Conservation (phyloP, 1,140 invertebrate species). For the Vanessa atalanta region DNA sequence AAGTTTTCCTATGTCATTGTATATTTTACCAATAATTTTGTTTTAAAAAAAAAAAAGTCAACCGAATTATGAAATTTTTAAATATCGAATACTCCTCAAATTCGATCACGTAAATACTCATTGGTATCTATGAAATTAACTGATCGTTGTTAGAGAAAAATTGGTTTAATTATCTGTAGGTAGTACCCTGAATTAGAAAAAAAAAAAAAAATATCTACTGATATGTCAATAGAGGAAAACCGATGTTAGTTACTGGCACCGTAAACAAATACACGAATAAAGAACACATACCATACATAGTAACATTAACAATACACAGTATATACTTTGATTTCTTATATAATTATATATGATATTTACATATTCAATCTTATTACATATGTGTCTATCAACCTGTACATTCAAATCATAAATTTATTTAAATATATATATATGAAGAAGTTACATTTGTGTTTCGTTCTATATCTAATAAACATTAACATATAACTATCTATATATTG, state of each 20-base stretch:
- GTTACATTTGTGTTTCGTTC: constrained; percentile 29
- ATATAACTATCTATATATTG: constrained; percentile 29
- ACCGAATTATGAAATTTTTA: too few species aligned
- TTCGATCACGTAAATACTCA: too few species aligned
- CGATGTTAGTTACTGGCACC: constrained; percentile 53
- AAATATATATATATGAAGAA: constrained; percentile 24
- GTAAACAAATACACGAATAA: constrained; percentile 47
- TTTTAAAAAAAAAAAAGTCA: too few species aligned
- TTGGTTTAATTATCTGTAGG: constrained; percentile 2
- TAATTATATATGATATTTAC: constrained; percentile 35
- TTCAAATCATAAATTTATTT: constrained; percentile 24
- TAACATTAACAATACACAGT: constrained; percentile 32
- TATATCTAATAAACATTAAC: constrained; percentile 23
- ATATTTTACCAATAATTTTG: too few species aligned
- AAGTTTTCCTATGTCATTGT: too few species aligned
- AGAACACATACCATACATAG: constrained; percentile 15
- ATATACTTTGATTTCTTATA: constrained; percentile 23
- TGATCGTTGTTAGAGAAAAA: neutral
- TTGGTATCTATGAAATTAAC: too few species aligned
- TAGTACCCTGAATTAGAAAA: constrained; percentile 17
- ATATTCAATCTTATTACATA: constrained; percentile 16
- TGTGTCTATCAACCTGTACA: constrained; percentile 27
- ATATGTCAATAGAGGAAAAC: constrained; percentile 53
- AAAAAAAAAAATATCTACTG: constrained; percentile 44
- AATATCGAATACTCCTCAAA: too few species aligned